Evolutionary conservation across 2,113 vertebrate genomes (phyloP).

Genomic region (Sterrhoptilus dennistouni): DNA sequence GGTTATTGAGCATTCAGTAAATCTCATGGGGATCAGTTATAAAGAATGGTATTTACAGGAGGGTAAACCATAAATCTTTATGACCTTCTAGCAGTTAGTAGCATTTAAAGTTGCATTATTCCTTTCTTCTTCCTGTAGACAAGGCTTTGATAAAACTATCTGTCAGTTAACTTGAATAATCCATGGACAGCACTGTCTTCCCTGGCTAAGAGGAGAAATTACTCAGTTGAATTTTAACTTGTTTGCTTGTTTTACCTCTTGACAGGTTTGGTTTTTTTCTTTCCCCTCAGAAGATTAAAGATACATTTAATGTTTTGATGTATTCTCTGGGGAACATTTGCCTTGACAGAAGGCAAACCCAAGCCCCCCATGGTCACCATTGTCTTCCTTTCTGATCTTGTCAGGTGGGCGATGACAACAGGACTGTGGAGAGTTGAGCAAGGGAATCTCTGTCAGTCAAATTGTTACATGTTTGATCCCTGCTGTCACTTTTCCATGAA

Average conservation of each 20-base stretch:
- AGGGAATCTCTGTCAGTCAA: conserved; percentile 19
- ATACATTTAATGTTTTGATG: background rate
- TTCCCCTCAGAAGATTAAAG: background rate
- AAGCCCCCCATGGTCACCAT: background rate
- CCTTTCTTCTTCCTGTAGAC: conserved; percentile 44
- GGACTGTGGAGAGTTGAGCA: background rate
- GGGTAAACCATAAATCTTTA: conserved; percentile 64
- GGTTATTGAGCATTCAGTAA: conserved; percentile 55
- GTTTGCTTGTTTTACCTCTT: conserved; percentile 13
- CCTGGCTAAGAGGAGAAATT: background rate
- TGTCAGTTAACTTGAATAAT: conserved; percentile 60
- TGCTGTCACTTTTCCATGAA: background rate
- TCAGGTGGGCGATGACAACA: background rate
- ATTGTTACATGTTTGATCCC: background rate
- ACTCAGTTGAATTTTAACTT: conserved; percentile 6
- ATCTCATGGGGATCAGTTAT: conserved; percentile 59
- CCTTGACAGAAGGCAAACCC: conserved; percentile 1
- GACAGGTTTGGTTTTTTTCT: background rate
- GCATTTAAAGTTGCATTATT: conserved; percentile 63
- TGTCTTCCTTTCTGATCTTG: conserved; percentile 7
- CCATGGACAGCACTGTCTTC: background rate
- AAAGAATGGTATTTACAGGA: conserved; percentile 68
- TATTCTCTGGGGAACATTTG: background rate
- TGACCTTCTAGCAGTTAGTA: conserved; percentile 66
- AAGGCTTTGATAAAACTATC: conserved; percentile 64